Percentiles rank a stretch among this genome's conserved stretches.
These are phyloP conservation scores for Hoplodrina blanda DNA, from an alignment of 2,888 invertebrate species.

Conservation along the genomic window DNA sequence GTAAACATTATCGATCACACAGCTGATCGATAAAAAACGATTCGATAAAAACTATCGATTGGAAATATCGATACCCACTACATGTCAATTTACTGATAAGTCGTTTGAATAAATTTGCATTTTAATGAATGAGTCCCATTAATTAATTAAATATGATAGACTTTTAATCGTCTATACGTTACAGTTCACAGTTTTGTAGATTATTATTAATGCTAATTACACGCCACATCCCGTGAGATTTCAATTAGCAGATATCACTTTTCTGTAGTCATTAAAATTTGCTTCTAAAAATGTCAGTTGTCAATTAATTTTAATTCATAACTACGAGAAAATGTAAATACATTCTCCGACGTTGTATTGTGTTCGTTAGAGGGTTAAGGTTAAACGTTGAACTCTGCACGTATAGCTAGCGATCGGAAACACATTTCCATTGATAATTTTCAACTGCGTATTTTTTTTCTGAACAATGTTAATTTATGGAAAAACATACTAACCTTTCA, in stretches of 20 bases:
- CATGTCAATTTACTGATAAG: slow-evolving; percentile 76
- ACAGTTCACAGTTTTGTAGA: slow-evolving; percentile 49
- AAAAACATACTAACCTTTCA: slow-evolving; percentile 79
- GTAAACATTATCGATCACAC: slow-evolving; percentile 70
- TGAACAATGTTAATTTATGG: slow-evolving; percentile 62
- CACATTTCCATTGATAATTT: slow-evolving; percentile 62
- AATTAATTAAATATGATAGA: slow-evolving; percentile 64
- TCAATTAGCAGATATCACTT: slow-evolving; percentile 12
- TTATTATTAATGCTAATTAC: slow-evolving; percentile 53
- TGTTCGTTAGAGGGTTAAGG: slow-evolving; percentile 61
- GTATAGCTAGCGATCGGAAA: slow-evolving; percentile 45
- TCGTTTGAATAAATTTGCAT: slow-evolving; percentile 77
- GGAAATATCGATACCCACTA: slow-evolving; percentile 63
- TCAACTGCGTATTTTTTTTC: slow-evolving; percentile 45
- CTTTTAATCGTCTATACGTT: slow-evolving; percentile 43
- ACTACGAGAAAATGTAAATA: slow-evolving; percentile 52
- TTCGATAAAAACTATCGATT: slow-evolving; percentile 68
- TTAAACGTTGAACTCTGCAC: slow-evolving; percentile 59
- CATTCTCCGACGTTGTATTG: slow-evolving; percentile 44
- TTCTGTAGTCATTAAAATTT: slow-evolving; percentile 16
- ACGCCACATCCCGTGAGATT: slow-evolving; percentile 27
- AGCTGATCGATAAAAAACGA: slow-evolving; percentile 68
- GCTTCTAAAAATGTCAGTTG: slow-evolving; percentile 34
- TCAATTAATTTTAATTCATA: slow-evolving; percentile 50
- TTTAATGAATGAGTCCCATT: slow-evolving; percentile 72